phyloP scores from a whole-genome alignment of 1,140 invertebrate species.

The Xylocopa sonorina region DNA sequence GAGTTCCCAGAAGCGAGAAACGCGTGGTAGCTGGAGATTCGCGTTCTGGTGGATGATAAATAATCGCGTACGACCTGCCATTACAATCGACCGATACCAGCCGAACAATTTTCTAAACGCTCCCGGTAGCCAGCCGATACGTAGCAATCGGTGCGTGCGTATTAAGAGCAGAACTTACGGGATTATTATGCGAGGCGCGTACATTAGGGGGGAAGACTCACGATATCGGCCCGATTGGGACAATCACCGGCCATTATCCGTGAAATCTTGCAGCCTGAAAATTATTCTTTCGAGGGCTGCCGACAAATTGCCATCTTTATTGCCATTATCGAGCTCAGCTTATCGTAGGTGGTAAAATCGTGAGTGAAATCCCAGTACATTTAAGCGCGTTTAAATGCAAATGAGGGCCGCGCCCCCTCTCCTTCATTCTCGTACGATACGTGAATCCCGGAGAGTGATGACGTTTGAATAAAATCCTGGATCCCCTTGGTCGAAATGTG shows the following conservation, averaged over 20 bases:
- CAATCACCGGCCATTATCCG: constrained; percentile 39
- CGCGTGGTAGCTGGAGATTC: constrained; percentile 3
- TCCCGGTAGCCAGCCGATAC: constrained; percentile 32
- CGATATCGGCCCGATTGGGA: constrained; percentile 26
- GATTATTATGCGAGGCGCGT: constrained; percentile 50
- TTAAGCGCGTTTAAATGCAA: constrained; percentile 68
- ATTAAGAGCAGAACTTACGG: constrained; percentile 47
- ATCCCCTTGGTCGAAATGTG: neutral
- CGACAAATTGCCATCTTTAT: constrained; percentile 66
- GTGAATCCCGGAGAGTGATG: constrained; percentile 13
- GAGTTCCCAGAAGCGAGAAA: neutral
- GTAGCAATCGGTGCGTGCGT: constrained; percentile 50
- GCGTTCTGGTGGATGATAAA: constrained; percentile 49
- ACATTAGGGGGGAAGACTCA: constrained; percentile 17
- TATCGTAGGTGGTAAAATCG: constrained; percentile 54
- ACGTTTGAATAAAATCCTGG: constrained; percentile 30
- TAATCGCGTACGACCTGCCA: neutral
- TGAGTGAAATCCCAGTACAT: constrained; percentile 61
- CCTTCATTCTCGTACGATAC: constrained; percentile 6
- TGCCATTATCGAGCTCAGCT: constrained; percentile 59
- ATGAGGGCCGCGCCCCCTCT: constrained; percentile 36
- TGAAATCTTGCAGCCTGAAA: constrained; percentile 19
- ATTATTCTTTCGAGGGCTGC: constrained; percentile 37
- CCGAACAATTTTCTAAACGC: constrained; percentile 51
- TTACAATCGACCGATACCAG: neutral